Evolutionary conservation across 2,113 vertebrate genomes (phyloP), one percentile per base, ranked within the genome.

Genomic region (Salvator merianae): DNA sequence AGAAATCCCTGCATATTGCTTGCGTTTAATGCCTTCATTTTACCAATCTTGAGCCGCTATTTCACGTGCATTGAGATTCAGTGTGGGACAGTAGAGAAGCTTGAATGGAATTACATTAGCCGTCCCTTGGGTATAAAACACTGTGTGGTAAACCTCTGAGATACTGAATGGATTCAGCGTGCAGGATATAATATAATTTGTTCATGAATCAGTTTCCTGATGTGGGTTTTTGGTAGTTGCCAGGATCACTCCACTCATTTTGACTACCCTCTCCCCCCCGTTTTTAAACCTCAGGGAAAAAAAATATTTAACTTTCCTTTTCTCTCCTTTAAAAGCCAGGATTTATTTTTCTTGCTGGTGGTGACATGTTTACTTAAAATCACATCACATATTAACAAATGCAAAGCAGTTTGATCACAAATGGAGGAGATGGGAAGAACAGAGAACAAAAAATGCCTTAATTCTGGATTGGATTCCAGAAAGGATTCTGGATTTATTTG

Each of bases 1-100:
- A 59, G 30, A 77, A 82, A 28, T 28, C 76, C 22, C 65, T 26
- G 0, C 0, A 0, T 34, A 1, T 40, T 50, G 8, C 83, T 91
- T 89, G 32, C 7, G 72, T 75, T 50, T 9, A 40, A 38, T 1
- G n/a, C 55, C 77, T 93, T 84, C 28, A 36, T 88, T 93, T 68
- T 77, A 47, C 70, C 62, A n/a, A 24, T 5, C 7, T 65, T 71
- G 10, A 22, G 22, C 34, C 77, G 40, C n/a, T 38, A n/a, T 63
- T n/a, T 79, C 26, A 24, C 85, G 71, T 47, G 71, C 55, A 43
- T 1, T 68, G 87, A 82, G 84, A 63, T 72, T 88, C 85, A 81
- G 79, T 20, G 83, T 62, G 68, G 65, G 55, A 14, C 6, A 24
- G 73, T 84, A 71, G 43, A 69, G 73, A 38, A 40, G 7, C 80